Percentiles rank a stretch among this genome's conserved stretches.
phyloP scores from a whole-genome alignment of 2,888 invertebrate species.

The Acronicta psi region DNA sequence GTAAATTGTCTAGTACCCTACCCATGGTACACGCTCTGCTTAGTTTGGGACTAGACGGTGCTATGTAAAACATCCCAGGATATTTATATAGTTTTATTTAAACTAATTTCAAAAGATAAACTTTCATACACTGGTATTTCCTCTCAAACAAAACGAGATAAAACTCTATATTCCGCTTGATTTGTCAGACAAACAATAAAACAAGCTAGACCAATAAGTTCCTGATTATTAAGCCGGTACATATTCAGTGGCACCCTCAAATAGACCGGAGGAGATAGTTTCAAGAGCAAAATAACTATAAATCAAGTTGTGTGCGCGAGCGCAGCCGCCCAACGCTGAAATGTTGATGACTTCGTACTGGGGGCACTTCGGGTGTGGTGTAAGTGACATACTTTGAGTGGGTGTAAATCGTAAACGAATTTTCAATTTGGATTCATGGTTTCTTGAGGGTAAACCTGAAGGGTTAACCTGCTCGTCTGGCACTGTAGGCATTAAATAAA shows the following conservation, averaged over 20 bases:
- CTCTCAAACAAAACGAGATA: not conserved
- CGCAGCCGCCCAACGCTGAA: slow-evolving; percentile 80
- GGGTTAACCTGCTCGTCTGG: too few species aligned
- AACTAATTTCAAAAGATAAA: too few species aligned
- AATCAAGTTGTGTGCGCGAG: slow-evolving; percentile 74
- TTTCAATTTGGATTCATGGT: too few species aligned
- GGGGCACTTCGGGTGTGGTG: slow-evolving; percentile 53
- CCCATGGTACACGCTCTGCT: too few species aligned
- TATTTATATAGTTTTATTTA: too few species aligned
- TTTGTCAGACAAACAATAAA: slow-evolving; percentile 22
- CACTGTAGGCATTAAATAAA: too few species aligned
- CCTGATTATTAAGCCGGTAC: slow-evolving; percentile 45
- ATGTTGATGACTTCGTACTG: slow-evolving; percentile 77
- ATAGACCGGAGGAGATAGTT: slow-evolving; percentile 68
- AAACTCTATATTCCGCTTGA: not conserved
- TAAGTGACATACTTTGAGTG: slow-evolving; percentile 45
- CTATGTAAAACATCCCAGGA: too few species aligned
- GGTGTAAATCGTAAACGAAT: too few species aligned
- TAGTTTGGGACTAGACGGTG: too few species aligned
- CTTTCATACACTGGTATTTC: not conserved
- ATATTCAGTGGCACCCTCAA: slow-evolving; percentile 50
- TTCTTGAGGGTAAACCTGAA: too few species aligned
- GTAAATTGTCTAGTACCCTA: too few species aligned
- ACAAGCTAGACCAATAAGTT: slow-evolving; percentile 12
- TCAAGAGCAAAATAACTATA: slow-evolving; percentile 82